Base-by-base conservation (phyloP, 2,797 vertebrate genomes). In the Pogoniulus pusillus region DNA sequence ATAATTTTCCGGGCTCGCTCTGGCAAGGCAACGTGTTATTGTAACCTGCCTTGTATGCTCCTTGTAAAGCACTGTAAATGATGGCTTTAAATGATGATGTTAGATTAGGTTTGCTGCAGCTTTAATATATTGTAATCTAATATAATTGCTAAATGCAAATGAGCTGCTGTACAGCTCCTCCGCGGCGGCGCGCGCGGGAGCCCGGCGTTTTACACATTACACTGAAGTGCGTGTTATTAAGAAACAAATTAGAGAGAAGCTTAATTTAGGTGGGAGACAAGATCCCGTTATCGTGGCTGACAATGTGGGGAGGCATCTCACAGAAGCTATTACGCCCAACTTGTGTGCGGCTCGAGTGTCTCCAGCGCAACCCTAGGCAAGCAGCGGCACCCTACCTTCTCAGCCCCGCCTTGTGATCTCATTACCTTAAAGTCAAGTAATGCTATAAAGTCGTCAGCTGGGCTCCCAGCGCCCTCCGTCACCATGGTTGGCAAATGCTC, bases 121-220 rank as follows among this genome's bases (percentile, higher is more conserved):
- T 96, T 97, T 97, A 97, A 96, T 97, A 96, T 96, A 96, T 96
- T 94, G 85, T 96, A 96, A 96, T 95, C 85, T 94, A 97, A 96
- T 94, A 96, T 97, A 98, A 97, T 98, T 97, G 97, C 94, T 97
- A 96, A 93, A 98, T 97, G 97, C 96, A 97, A 98, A 97, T 97
- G 95, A 98, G 97, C 64, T 81, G 54, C 90, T 85, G 93, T 91
- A 92, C 95, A 92, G 94, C 90, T 96, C 92, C 97, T 95, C 92
- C 94, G 85, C 80, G 85, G 95, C 96, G 93, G 95, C 96, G 93
- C 39, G 97, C 97, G 89, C 68, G 95, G 96, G 96, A 97, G 96
- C 96, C 77, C 83, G 97, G 96, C 94, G 69, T 96, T 97, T 97
- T 94, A 87, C 95, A 94, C 96, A 92, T 96, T 93, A 96, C 89